Percentiles rank a stretch among this genome's conserved stretches.
phyloP scores from a whole-genome alignment of 1,140 invertebrate genomes.

The Patella vulgata region DNA sequence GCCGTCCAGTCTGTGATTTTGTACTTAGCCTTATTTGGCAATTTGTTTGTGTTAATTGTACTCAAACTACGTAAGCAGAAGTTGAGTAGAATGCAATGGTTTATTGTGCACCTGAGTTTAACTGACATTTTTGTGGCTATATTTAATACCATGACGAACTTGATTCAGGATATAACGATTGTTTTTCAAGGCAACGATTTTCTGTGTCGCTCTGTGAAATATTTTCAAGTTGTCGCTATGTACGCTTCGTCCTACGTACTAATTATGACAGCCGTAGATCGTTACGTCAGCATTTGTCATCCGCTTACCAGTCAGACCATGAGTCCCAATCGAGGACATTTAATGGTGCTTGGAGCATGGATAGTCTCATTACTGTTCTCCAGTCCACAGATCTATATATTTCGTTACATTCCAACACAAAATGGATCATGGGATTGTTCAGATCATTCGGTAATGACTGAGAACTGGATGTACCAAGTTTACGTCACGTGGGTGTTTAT shows the following conservation, averaged over 20 bases:
- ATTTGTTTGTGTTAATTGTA: constrained; percentile 73
- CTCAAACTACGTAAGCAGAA: constrained; percentile 70
- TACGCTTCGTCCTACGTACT: constrained; percentile 96
- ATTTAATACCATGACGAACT: constrained; percentile 78
- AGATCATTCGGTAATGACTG: constrained; percentile 76
- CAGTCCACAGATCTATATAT: constrained; percentile 72
- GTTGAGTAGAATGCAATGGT: constrained; percentile 78
- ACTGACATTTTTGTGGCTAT: constrained; percentile 79
- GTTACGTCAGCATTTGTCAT: constrained; percentile 84
- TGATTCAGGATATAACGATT: constrained; percentile 77
- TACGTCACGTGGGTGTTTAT: constrained; percentile 45
- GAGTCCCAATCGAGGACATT: constrained; percentile 45
- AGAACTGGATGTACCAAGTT: constrained; percentile 34
- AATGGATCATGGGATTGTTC: constrained; percentile 62
- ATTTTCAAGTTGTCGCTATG: constrained; percentile 81
- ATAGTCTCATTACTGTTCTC: constrained; percentile 72
- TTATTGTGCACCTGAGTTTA: constrained; percentile 78
- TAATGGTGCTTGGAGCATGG: constrained; percentile 73
- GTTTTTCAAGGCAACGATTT: constrained; percentile 75
- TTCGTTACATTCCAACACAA: constrained; percentile 21
- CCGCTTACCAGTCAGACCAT: constrained; percentile 59
- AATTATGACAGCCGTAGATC: constrained; percentile 91
- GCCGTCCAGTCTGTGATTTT: constrained; percentile 69
- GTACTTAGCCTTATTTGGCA: constrained; percentile 75
- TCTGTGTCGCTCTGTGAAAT: constrained; percentile 75